phyloP scores from a whole-genome alignment of 2,113 vertebrate genomes.

The Poeciliopsis occidentalis region DNA sequence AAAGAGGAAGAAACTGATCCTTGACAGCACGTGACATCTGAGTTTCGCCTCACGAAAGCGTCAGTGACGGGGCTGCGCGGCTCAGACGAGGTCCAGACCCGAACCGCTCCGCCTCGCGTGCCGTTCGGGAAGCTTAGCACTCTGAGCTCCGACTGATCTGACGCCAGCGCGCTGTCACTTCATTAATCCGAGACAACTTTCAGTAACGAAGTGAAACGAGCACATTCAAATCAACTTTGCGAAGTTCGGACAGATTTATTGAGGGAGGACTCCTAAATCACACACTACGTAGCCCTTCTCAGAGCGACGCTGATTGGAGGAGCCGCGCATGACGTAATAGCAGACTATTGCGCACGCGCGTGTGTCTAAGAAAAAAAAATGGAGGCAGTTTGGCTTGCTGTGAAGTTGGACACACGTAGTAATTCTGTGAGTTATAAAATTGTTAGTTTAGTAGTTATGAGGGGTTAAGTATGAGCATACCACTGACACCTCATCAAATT shows the following conservation, averaged over 20 bases:
- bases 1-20: not conserved
- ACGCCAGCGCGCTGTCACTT: conserved; percentile 57
- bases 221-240: conserved; percentile 79
- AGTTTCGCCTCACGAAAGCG: conserved; percentile 32
- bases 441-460: not conserved
- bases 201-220: conserved; percentile 77
- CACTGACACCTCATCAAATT: not conserved
- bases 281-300: conserved; percentile 23
- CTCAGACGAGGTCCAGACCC: conserved; percentile 38
- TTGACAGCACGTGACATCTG: conserved; percentile 32
- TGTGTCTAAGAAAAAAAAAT: not conserved
- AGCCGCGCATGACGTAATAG: not conserved
- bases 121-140: conserved; percentile 45
- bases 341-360: conserved; percentile 55
- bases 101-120: conserved; percentile 48
- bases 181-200: conserved; percentile 80
- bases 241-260: conserved; percentile 82
- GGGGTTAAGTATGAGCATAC: not conserved
- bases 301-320: conserved; percentile 70
- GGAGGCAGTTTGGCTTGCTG: too few species aligned
- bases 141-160: conserved; percentile 57
- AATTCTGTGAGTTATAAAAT: too few species aligned
- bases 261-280: conserved; percentile 75
- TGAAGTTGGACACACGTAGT: too few species aligned
- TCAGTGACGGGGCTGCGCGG: conserved; percentile 25